Percentiles rank a stretch among this genome's conserved stretches.
phyloP scores from a whole-genome alignment of 2,797 vertebrate genomes.

The Chloroceryle inda region DNA sequence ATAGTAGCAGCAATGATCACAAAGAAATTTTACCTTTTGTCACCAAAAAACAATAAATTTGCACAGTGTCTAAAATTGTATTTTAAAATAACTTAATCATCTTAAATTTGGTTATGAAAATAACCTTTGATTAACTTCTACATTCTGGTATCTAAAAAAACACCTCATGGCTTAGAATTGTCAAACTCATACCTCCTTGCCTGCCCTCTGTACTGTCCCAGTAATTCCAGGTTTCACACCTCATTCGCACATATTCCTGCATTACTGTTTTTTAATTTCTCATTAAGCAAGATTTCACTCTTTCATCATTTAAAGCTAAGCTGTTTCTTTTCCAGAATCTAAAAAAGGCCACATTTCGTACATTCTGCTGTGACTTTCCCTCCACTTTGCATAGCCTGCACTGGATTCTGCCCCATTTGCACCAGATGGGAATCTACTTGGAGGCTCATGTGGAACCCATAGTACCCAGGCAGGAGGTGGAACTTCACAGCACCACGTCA shows the following conservation, averaged over 20 bases:
- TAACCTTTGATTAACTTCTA: background rate
- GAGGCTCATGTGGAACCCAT: background rate
- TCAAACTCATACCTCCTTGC: background rate
- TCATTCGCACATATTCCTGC: background rate
- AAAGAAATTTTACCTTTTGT: constrained; percentile 39
- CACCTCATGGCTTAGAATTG: background rate
- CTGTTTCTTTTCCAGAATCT: background rate
- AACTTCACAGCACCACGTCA: background rate
- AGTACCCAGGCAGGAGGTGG: background rate
- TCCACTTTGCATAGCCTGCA: background rate
- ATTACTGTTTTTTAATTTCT: background rate
- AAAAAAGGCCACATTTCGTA: fast-evolving
- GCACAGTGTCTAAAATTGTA: background rate
- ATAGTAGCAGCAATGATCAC: background rate
- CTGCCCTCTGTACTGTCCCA: background rate
- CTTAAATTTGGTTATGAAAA: background rate
- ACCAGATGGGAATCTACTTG: background rate
- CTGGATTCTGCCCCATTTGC: background rate
- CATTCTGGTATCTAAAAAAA: background rate
- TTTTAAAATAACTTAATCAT: constrained; percentile 20
- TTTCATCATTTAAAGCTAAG: background rate
- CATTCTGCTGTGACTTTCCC: fast-evolving
- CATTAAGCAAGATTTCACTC: background rate
- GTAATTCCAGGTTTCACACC: background rate
- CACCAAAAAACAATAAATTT: background rate